Conservation (phyloP, 2,797 vertebrate species). For the Streptopelia turtur region DNA sequence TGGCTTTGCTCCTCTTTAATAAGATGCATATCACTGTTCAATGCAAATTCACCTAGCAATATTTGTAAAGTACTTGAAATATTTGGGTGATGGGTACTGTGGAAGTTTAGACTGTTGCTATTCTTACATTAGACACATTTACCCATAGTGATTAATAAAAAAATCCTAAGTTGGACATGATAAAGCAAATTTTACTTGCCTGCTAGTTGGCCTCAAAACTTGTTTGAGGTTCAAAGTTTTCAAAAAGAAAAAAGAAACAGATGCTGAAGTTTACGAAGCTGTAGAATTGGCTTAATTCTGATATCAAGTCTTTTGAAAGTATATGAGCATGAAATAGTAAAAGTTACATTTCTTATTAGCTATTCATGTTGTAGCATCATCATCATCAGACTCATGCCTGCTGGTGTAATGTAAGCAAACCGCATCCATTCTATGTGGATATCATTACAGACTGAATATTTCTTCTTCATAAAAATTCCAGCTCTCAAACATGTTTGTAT, state of each 20-base stretch:
- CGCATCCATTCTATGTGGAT: neutral
- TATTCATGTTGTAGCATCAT: neutral
- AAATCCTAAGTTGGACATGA: neutral
- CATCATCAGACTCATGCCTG: neutral
- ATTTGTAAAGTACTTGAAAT: neutral
- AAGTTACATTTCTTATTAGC: neutral
- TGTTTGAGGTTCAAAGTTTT: neutral
- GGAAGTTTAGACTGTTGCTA: neutral
- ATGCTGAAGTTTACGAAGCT: neutral
- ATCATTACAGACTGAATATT: neutral
- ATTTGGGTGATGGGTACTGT: neutral
- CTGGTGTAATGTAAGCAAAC: neutral
- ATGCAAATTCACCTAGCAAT: neutral
- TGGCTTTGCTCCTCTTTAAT: neutral
- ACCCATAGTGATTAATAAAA: neutral
- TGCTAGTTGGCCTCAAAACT: neutral
- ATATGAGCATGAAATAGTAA: neutral
- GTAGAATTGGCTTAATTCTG: neutral
- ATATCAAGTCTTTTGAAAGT: neutral
- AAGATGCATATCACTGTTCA: neutral
- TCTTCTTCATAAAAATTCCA: neutral
- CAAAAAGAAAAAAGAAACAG: neutral
- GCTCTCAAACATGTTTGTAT: neutral
- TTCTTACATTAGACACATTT: constrained; percentile 5
- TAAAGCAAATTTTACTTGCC: neutral